phyloP scores from a whole-genome alignment of 1,140 invertebrate species.

The Apis florea region DNA sequence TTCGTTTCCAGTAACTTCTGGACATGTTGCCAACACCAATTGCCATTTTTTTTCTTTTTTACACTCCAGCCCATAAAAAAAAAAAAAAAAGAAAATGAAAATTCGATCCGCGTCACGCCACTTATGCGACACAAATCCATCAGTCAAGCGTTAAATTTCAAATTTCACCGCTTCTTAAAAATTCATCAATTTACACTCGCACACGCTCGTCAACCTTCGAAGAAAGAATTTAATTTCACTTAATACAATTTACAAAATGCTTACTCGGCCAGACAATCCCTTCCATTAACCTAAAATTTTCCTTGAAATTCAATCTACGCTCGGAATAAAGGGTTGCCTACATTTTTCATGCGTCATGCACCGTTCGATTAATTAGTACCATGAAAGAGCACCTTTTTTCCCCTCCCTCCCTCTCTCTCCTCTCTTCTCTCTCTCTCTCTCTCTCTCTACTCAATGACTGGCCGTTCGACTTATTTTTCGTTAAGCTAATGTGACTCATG shows the following conservation, averaged over 20 bases:
- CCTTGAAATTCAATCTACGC: background rate
- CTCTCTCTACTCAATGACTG: no score
- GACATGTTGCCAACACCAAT: no score
- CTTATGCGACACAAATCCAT: no score
- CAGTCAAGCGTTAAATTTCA: no score
- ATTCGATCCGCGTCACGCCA: no score
- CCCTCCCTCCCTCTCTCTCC: background rate
- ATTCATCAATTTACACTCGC: background rate
- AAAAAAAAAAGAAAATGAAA: no score
- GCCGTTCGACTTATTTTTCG: conserved; percentile 49
- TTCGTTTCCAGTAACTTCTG: no score
- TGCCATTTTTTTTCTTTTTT: no score
- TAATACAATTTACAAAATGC: background rate
- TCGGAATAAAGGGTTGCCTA: background rate
- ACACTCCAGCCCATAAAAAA: no score
- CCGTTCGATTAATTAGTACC: conserved; percentile 19
- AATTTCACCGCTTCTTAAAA: background rate
- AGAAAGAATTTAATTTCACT: background rate
- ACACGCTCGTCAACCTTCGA: no score
- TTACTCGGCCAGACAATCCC: background rate
- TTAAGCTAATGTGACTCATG: conserved; percentile 52
- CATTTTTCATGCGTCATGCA: background rate
- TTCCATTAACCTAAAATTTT: background rate
- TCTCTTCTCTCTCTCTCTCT: no score
- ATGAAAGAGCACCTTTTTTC: background rate